These are phyloP conservation scores for Polydrusus tereticollis DNA, from an alignment of 2,888 invertebrate genomes.

Conservation along the genomic window DNA sequence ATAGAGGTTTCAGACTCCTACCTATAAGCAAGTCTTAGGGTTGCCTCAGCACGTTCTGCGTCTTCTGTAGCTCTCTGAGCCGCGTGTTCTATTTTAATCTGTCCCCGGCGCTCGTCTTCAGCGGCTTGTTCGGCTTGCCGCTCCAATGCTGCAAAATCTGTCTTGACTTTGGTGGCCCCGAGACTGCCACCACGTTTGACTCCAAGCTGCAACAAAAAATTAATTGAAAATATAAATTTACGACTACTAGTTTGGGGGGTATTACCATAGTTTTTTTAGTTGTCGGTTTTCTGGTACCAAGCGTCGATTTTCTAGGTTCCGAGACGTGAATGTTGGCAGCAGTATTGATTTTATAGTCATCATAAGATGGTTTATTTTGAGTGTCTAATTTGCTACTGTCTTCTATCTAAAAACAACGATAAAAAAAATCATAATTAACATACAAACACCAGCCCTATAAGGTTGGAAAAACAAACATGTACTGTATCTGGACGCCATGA, in stretches of 20 bases:
- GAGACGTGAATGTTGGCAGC: slow-evolving; percentile 9
- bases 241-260: neutral
- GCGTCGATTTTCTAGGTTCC: slow-evolving; percentile 75
- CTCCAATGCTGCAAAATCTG: slow-evolving; percentile 96
- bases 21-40: slow-evolving; percentile 78
- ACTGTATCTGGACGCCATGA: no score
- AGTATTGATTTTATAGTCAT: neutral
- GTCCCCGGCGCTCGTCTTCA: slow-evolving; percentile 71
- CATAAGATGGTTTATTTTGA: neutral
- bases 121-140: slow-evolving; percentile 89
- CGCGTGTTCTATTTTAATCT: slow-evolving; percentile 64
- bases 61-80: slow-evolving; percentile 74
- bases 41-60: slow-evolving; percentile 73
- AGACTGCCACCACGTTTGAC: slow-evolving; percentile 80
- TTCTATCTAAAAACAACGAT: slow-evolving; percentile 2
- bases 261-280: slow-evolving; percentile 79
- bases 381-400: neutral
- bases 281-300: slow-evolving; percentile 77
- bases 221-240: no score
- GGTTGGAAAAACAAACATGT: no score
- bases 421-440: no score
- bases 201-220: slow-evolving; percentile 76
- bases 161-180: slow-evolving; percentile 94
- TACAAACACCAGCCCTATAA: no score
- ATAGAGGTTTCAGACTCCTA: neutral